These are phyloP conservation scores for Himalopsyche japonica DNA, from an alignment of 2,888 invertebrate species.

Conservation along the genomic window DNA sequence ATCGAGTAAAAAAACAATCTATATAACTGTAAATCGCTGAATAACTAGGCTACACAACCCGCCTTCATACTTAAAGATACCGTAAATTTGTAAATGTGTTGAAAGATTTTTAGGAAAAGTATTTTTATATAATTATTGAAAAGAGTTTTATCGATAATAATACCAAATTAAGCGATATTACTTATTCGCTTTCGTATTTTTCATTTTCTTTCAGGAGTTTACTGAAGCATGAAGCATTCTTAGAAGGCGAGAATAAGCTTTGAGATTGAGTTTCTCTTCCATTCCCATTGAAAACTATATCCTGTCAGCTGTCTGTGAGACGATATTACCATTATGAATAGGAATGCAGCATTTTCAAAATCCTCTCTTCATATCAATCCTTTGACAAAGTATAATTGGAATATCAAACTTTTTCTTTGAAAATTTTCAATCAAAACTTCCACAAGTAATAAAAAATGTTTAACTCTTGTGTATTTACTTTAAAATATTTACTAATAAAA, in stretches of 20 bases:
- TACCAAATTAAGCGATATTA: neutral
- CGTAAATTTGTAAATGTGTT: too few relatives aligned
- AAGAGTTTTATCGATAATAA: too few relatives aligned
- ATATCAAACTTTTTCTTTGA: neutral
- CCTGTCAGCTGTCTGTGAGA: conserved; percentile 6
- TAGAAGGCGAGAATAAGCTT: neutral
- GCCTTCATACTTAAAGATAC: too few relatives aligned
- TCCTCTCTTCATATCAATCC: neutral
- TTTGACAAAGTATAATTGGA: conserved; percentile 10
- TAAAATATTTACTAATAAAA: too few relatives aligned
- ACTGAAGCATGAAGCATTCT: neutral
- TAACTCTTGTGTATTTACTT: too few relatives aligned
- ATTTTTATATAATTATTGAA: too few relatives aligned
- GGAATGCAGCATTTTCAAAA: neutral
- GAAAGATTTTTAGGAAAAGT: too few relatives aligned
- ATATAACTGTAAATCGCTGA: too few relatives aligned
- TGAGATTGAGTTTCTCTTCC: neutral
- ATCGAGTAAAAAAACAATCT: too few relatives aligned
- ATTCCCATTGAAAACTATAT: conserved; percentile 3
- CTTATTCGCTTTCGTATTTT: neutral
- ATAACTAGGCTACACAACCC: too few relatives aligned
- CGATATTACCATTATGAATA: neutral
- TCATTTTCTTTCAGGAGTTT: neutral
- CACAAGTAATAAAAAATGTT: neutral
- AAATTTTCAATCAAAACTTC: neutral